Evolutionary conservation across 2,113 vertebrate genomes (phyloP).

Genomic region (Todiramphus saurophagus): DNA sequence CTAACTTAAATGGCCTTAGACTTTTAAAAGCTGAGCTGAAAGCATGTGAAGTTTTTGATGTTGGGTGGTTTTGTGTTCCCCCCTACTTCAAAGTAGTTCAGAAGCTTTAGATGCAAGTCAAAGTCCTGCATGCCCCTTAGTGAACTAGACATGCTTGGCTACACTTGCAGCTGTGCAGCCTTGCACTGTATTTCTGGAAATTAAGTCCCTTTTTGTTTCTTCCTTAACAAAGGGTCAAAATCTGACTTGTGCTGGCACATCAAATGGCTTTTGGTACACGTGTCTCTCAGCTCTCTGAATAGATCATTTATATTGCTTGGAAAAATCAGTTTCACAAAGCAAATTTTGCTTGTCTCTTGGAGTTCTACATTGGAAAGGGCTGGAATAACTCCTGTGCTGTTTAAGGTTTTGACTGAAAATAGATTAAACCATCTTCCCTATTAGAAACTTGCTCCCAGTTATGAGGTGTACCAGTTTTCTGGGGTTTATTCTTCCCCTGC

Average conservation of each 20-base stretch:
- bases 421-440: not conserved
- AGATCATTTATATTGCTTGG: not conserved
- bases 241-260: not conserved
- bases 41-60: not conserved
- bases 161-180: not conserved
- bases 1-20: not conserved
- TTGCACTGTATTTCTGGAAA: not conserved
- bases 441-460: not conserved
- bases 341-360: not conserved
- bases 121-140: not conserved
- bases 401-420: not conserved
- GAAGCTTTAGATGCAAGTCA: slow-evolving; percentile 1
- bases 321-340: not conserved
- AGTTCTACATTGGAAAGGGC: not conserved
- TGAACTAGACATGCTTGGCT: not conserved
- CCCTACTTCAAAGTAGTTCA: not conserved
- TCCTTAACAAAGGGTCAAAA: slow-evolving; percentile 24
- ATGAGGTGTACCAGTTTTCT: not conserved
- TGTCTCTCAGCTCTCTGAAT: not conserved
- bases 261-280: not conserved
- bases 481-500: not conserved
- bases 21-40: not conserved
- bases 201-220: not conserved
- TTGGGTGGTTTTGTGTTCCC: no score
- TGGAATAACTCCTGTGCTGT: not conserved